phyloP scores from a whole-genome alignment of 2,888 invertebrate genomes.

The Amphiduros pacificus region DNA sequence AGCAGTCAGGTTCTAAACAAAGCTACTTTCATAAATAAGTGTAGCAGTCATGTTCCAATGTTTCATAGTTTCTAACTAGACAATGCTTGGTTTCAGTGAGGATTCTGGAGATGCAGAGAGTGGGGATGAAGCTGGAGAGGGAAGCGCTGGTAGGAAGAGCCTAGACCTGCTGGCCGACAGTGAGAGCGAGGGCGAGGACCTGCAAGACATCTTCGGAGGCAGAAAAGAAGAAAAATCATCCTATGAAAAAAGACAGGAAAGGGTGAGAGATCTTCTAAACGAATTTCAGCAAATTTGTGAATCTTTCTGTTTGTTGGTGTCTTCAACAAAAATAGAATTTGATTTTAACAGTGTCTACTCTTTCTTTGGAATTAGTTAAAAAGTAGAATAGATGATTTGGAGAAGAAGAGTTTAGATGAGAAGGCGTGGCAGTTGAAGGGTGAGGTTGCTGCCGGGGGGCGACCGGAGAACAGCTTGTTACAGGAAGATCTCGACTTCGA shows the following conservation, averaged over 20 bases:
- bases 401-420: conserved; percentile 68
- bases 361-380: no score
- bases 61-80: no score
- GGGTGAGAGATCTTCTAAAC: conserved; percentile 33
- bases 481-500: conserved; percentile 92
- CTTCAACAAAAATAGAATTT: no score
- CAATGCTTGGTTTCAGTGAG: background rate
- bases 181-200: conserved; percentile 45
- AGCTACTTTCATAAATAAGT: no score
- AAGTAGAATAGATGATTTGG: conserved; percentile 58
- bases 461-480: conserved; percentile 90
- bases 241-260: conserved; percentile 75
- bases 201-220: conserved; percentile 35
- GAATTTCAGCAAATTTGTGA: background rate
- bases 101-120: conserved; percentile 30
- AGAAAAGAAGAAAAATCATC: conserved; percentile 65
- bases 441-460: conserved; percentile 75
- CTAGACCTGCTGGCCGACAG: conserved; percentile 29
- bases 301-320: background rate
- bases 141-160: background rate
- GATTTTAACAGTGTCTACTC: no score
- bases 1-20: no score
- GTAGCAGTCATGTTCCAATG: no score
- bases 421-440: conserved; percentile 94
- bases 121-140: conserved; percentile 18